Conservation (phyloP, 2,888 invertebrate species). For the Chrysolina americana region DNA sequence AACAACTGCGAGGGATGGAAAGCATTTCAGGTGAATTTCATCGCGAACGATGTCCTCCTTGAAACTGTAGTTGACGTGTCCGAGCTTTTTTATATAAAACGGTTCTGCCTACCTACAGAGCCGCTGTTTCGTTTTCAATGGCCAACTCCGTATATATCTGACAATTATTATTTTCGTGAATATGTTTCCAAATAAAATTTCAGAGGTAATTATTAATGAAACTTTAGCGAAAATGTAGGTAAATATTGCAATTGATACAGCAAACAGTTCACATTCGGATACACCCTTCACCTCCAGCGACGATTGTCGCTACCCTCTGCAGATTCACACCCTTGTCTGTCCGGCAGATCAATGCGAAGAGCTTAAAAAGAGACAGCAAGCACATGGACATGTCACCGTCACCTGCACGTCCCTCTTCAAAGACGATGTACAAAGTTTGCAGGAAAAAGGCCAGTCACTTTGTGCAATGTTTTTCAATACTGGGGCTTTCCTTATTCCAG, state of each 20-base stretch:
- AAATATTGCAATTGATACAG: neutral
- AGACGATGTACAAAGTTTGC: slow-evolving; percentile 46
- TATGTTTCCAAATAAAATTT: too few relatives aligned
- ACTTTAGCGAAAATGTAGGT: too few relatives aligned
- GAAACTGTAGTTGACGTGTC: too few relatives aligned
- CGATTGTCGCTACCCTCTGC: slow-evolving; percentile 37
- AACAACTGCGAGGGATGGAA: too few relatives aligned
- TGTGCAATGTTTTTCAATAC: neutral
- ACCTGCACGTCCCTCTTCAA: slow-evolving; percentile 57
- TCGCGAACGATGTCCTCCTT: too few relatives aligned
- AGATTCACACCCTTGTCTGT: slow-evolving; percentile 47
- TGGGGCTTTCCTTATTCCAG: neutral
- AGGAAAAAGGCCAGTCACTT: slow-evolving; percentile 29
- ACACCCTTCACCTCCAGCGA: neutral
- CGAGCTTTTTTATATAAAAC: too few relatives aligned
- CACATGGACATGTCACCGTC: slow-evolving; percentile 55
- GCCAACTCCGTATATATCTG: too few relatives aligned
- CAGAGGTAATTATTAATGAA: too few relatives aligned
- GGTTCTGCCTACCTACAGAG: too few relatives aligned
- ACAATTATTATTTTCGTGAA: too few relatives aligned
- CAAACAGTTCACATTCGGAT: neutral
- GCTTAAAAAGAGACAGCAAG: slow-evolving; percentile 57
- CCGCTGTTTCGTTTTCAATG: too few relatives aligned
- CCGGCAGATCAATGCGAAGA: slow-evolving; percentile 60
- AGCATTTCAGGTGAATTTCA: too few relatives aligned